Conservation (phyloP, 2,888 invertebrate genomes). For the Arrhopalites spinosus region DNA sequence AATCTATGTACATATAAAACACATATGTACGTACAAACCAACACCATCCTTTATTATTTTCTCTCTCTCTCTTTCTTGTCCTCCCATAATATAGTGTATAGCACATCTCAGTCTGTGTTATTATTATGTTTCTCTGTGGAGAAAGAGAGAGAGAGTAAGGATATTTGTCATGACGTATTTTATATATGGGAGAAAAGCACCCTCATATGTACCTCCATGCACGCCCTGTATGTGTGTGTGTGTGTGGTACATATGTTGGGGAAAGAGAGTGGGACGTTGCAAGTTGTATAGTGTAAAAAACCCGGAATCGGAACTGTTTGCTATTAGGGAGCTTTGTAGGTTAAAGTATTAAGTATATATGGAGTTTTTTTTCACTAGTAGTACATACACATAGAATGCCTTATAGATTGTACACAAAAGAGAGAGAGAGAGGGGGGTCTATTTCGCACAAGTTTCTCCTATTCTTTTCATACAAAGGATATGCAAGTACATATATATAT, state of each 20-base stretch:
- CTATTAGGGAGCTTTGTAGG: neutral
- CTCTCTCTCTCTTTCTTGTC: too few species aligned
- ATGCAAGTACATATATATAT: too few species aligned
- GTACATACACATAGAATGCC: neutral
- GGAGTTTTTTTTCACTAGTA: neutral
- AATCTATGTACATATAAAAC: neutral
- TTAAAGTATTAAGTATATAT: constrained; percentile 1
- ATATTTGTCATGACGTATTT: neutral
- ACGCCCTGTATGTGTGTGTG: neutral
- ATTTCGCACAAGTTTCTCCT: too few species aligned
- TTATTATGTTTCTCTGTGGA: neutral
- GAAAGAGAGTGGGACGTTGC: neutral
- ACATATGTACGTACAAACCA: neutral
- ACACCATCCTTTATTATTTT: too few species aligned
- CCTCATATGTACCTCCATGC: neutral
- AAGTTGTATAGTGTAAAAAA: constrained; percentile 3
- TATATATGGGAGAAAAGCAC: too few species aligned
- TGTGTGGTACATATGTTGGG: neutral
- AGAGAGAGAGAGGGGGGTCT: neutral
- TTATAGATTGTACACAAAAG: neutral
- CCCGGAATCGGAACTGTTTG: constrained; percentile 15
- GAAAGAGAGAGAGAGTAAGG: neutral
- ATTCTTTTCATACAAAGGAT: neutral
- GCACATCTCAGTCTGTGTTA: neutral
- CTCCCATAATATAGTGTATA: neutral